Evolutionary conservation across 2,797 vertebrate species (phyloP).

Genomic region (Sus cebifrons): DNA sequence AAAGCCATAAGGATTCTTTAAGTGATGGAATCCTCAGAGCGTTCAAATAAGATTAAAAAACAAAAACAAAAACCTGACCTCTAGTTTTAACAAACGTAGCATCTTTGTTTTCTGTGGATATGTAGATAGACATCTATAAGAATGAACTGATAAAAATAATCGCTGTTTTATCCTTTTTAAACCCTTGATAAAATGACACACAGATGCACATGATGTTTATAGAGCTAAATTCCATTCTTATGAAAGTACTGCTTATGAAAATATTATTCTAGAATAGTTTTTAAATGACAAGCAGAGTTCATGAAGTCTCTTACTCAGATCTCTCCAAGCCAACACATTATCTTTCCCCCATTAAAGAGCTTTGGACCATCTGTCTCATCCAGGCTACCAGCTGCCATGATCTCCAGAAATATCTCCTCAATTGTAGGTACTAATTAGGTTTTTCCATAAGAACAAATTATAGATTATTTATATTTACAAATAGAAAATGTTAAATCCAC

Average conservation of each 20-base stretch:
- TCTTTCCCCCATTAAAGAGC: slow-evolving; percentile 86
- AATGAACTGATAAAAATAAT: neutral
- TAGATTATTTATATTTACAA: slow-evolving; percentile 85
- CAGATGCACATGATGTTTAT: neutral
- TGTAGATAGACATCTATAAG: neutral
- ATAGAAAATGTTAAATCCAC: slow-evolving; percentile 35
- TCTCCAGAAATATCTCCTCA: slow-evolving; percentile 87
- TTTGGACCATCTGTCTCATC: slow-evolving; percentile 88
- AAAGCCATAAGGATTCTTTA: neutral
- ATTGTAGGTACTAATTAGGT: slow-evolving; percentile 86
- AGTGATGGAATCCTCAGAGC: neutral
- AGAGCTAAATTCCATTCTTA: slow-evolving; percentile 27
- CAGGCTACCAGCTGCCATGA: slow-evolving; percentile 88
- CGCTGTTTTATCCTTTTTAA: neutral
- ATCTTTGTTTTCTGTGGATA: neutral
- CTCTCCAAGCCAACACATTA: slow-evolving; percentile 86
- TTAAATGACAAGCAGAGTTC: slow-evolving; percentile 83
- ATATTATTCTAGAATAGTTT: slow-evolving; percentile 78
- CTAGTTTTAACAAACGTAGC: neutral
- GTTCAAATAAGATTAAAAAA: neutral
- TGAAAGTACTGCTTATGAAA: slow-evolving; percentile 77
- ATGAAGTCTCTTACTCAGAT: slow-evolving; percentile 81
- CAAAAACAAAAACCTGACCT: neutral
- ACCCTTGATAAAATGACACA: neutral
- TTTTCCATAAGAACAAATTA: slow-evolving; percentile 86